Percentiles rank a stretch among this genome's conserved stretches.
Conservation (phyloP, 2,113 vertebrate species). For the Pteruthius melanotis region DNA sequence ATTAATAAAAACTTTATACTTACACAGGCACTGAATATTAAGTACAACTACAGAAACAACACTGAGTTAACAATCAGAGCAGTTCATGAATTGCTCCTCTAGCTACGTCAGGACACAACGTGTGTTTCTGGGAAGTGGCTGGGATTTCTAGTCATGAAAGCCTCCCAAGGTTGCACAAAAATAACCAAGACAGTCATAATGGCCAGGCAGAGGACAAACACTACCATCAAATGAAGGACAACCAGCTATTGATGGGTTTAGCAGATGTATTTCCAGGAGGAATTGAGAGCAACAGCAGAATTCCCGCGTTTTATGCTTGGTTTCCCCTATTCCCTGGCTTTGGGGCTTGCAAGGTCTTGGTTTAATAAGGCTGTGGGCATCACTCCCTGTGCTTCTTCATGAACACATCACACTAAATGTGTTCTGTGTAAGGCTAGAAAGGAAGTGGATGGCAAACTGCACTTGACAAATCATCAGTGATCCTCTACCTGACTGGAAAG, state of each 20-base stretch:
- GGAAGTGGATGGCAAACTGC: background rate
- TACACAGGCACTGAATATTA: background rate
- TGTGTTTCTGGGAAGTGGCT: rapidly evolving
- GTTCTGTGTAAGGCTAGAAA: background rate
- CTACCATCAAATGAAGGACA: rapidly evolving
- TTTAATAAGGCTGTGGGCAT: background rate
- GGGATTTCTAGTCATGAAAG: background rate
- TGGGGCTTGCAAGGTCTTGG: background rate
- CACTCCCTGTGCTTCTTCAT: background rate
- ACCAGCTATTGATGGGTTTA: background rate
- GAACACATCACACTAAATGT: background rate
- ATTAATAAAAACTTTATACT: background rate
- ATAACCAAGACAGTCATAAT: background rate
- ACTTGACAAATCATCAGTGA: background rate
- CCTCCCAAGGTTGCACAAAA: background rate
- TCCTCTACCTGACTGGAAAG: background rate
- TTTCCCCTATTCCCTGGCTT: background rate
- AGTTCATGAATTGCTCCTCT: background rate
- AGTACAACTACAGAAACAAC: background rate
- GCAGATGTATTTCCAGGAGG: background rate
- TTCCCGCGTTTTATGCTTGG: background rate
- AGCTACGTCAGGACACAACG: background rate
- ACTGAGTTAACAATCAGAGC: background rate
- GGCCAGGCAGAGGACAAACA: background rate
- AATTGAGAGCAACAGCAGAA: background rate